Evolutionary conservation across 2,113 vertebrate genomes (phyloP).

Genomic region (Bubo bubo): DNA sequence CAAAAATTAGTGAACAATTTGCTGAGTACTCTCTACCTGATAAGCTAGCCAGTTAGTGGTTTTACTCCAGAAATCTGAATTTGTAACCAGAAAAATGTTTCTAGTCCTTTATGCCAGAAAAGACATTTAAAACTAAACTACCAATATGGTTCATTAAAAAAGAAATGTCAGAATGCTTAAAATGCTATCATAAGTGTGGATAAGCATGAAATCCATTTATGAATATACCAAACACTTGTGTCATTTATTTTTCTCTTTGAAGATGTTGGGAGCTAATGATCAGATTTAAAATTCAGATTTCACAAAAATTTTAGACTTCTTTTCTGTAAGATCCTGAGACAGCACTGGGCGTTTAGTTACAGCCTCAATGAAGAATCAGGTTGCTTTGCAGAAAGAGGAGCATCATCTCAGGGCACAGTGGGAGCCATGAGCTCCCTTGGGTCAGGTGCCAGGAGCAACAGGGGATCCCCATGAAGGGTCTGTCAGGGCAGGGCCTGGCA

Average conservation of each 20-base stretch:
- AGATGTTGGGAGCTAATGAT: background rate
- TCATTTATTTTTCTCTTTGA: background rate
- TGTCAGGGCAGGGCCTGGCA: background rate
- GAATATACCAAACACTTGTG: background rate
- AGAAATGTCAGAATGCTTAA: background rate
- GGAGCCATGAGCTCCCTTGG: accelerated
- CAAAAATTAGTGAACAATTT: background rate
- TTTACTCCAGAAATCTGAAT: background rate
- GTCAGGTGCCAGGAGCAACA: background rate
- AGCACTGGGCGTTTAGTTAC: background rate
- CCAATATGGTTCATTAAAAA: background rate
- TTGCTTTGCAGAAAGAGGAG: background rate
- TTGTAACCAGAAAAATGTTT: background rate
- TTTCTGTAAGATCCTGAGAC: background rate
- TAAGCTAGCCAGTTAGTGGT: background rate
- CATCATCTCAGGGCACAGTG: accelerated
- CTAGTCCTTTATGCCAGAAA: background rate
- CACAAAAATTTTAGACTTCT: background rate
- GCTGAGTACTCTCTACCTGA: background rate
- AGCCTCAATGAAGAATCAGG: background rate
- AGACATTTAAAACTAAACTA: background rate
- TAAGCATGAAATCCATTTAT: background rate
- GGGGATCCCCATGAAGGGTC: background rate
- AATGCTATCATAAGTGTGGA: background rate
- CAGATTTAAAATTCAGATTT: background rate